A percentile compares a stretch with the other conserved stretches of the same genome.
phyloP scores from a whole-genome alignment of 2,797 vertebrate species.

The Macropus fuliginosus region DNA sequence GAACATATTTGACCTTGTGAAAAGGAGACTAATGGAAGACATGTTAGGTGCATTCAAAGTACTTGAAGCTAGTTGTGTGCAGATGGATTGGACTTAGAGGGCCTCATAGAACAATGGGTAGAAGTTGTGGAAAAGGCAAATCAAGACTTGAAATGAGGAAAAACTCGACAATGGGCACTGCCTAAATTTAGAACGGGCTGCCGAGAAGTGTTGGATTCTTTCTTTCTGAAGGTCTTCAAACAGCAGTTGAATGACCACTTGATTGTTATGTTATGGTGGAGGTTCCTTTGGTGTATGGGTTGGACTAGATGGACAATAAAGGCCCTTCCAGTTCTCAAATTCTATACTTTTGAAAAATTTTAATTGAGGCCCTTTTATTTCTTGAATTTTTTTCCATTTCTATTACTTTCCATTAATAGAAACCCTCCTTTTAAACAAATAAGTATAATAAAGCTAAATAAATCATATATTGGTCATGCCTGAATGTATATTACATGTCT shows the following conservation, averaged over 20 bases:
- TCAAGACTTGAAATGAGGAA: neutral
- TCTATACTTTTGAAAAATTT: neutral
- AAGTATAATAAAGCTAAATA: neutral
- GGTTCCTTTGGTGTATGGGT: neutral
- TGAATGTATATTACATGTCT: neutral
- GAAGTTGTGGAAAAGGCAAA: neutral
- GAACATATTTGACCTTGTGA: neutral
- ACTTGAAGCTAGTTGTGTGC: neutral
- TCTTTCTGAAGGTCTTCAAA: neutral
- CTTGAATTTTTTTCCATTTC: neutral
- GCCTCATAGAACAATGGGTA: neutral
- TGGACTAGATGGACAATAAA: neutral
- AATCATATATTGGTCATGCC: neutral
- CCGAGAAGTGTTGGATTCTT: neutral
- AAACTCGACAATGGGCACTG: neutral
- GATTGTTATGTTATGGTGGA: neutral
- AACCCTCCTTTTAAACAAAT: neutral
- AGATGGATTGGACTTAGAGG: neutral
- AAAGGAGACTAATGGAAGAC: neutral
- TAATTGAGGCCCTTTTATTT: neutral
- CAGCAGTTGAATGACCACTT: neutral
- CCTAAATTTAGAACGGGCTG: neutral
- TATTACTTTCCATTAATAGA: neutral
- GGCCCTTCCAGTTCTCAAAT: neutral
- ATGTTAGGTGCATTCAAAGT: neutral